Base-by-base conservation (phyloP, 2,888 invertebrate genomes). In the Meiosimyza decipiens region DNA sequence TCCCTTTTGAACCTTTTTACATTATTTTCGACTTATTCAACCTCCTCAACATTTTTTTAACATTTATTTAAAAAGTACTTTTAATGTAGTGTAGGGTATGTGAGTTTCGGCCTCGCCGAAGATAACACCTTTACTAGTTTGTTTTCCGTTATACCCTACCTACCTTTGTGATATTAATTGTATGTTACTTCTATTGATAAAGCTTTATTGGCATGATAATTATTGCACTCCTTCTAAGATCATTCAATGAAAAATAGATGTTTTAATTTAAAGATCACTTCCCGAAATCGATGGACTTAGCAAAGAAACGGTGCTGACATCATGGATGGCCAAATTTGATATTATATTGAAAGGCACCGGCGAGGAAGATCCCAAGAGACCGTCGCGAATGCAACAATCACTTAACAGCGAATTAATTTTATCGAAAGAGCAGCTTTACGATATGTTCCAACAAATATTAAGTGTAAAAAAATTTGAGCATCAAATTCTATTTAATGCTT, bases 291-390 rank as follows among this genome's bases (percentile, higher is more conserved):
- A 99, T 89, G 99, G 99, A 78, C 89, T 99, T 81, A 98, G 97
- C 89, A 99, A 99, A 89, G 99, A 99, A 89, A 99, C 98, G 60
- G 99, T 99, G 57, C 90, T 99, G 78, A 97, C 97, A 77, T 98
- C 98, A 60, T 99, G 99, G 99, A 94, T 99, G 92, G 97, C 98
- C 72, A 99, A 98, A 88, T 99, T 98, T 88, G 99, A 99, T 89
- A 97, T 98, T 88, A 99, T 99, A 85, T 93, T 98, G 87, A 96
- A 96, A 88, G 96, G 95, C 88, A 92, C 90, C 73, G 95, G 95
- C 49, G 96, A 96, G 82, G 96, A 96, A 81, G 95, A 96, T 81
- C 91, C 93, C 15, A 96, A 96, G 87, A 89, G 95, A 83, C 95
- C 96, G 68, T 92, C 94, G 51, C 89, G 95, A 79, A 93, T 95